Base-by-base conservation (phyloP, 2,113 vertebrate species). In the Xyliphius kryptos region DNA sequence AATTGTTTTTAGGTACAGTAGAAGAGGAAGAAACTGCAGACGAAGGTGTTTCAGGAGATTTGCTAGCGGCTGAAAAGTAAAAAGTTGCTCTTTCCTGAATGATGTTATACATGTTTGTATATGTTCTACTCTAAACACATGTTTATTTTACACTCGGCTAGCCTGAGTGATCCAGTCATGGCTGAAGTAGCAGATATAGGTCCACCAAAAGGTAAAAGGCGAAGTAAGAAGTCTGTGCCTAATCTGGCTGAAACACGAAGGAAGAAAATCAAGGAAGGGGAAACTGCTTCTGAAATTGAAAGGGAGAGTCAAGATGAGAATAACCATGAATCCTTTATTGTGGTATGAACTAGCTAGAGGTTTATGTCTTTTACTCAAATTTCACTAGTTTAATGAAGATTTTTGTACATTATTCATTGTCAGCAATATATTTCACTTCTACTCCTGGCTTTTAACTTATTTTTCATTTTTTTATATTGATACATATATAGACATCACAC, bases 341-440 rank as follows among this genome's bases (percentile, higher is more conserved):
- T 41, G 60, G 70, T 72, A 36, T 57, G 52, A 26, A 37, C 2
- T 57, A 1, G n/a, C n/a, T n/a, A n/a, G n/a, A n/a, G n/a, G 32
- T 4, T 17, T 6, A 63, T n/a, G n/a, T n/a, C n/a, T n/a, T n/a
- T n/a, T n/a, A n/a, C n/a, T n/a, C n/a, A n/a, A n/a, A n/a, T n/a
- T n/a, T n/a, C n/a, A n/a, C n/a, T 41, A 10, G 53, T 56, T 16
- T 13, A 2, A 13, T 61, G 5, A 14, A 19, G 32, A 13, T 10
- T n/a, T n/a, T n/a, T n/a, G n/a, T n/a, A n/a, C n/a, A n/a, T n/a
- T n/a, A n/a, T n/a, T n/a, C n/a, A n/a, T n/a, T n/a, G n/a, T n/a
- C n/a, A n/a, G n/a, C n/a, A n/a, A n/a, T n/a, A n/a, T n/a, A n/a
- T n/a, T n/a, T n/a, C n/a, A n/a, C n/a, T n/a, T n/a, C n/a, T n/a